A percentile compares a stretch with the other conserved stretches of the same genome.
These are phyloP conservation scores for Augochlorella aurata DNA, from an alignment of 2,888 invertebrate species.

Conservation along the genomic window DNA sequence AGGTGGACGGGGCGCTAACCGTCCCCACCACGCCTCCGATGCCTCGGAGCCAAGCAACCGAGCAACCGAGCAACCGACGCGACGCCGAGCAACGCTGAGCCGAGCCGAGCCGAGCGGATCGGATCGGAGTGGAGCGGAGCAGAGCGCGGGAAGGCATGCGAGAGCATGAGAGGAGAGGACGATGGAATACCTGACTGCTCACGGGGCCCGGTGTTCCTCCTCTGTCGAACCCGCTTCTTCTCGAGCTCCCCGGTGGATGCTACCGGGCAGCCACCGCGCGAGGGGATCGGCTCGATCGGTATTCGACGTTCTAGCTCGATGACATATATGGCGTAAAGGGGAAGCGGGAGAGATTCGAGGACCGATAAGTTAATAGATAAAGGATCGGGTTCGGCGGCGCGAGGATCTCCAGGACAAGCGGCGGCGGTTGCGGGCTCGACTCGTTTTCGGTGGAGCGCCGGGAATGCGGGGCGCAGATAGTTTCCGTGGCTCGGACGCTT, in stretches of 20 bases:
- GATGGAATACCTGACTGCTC: constrained; percentile 58
- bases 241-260: constrained; percentile 45
- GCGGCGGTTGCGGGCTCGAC: constrained; percentile 6
- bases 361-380: constrained; percentile 58
- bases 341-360: constrained; percentile 41
- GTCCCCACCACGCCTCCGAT: constrained; percentile 49
- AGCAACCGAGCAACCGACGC: constrained; percentile 4
- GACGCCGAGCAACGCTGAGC: neutral
- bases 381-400: constrained; percentile 48
- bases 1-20: constrained; percentile 64
- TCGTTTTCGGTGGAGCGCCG: constrained; percentile 54
- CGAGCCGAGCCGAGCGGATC: constrained; percentile 20
- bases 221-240: constrained; percentile 46
- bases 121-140: neutral
- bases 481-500: constrained; percentile 38
- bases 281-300: constrained; percentile 62
- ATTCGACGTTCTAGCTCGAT: constrained; percentile 60
- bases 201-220: constrained; percentile 55
- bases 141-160: constrained; percentile 55
- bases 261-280: constrained; percentile 49
- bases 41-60: constrained; percentile 37
- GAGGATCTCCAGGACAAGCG: neutral
- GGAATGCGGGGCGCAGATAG: constrained; percentile 51
- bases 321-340: constrained; percentile 59
- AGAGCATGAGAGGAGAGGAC: constrained; percentile 34